These are phyloP conservation scores for Phrynocephalus forsythii DNA, from an alignment of 2,797 vertebrate genomes.

Conservation along the genomic window DNA sequence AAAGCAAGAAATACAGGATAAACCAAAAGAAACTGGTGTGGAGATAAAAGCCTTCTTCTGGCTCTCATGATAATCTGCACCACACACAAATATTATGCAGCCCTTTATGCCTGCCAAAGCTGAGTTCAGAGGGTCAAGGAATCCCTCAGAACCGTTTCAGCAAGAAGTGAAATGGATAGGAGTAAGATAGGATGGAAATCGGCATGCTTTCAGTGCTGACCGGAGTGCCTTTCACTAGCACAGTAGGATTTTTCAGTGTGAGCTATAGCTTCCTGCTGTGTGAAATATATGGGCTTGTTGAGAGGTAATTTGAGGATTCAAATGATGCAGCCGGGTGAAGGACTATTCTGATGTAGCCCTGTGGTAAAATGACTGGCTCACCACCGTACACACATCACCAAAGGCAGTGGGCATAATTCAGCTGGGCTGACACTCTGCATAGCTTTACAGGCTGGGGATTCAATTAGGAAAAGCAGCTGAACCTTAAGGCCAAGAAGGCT, in stretches of 20 bases:
- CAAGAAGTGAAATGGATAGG: background rate
- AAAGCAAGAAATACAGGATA: background rate
- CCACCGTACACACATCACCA: background rate
- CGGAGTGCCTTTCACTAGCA: background rate
- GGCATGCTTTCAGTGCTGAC: background rate
- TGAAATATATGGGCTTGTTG: conserved; percentile 30
- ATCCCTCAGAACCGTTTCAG: background rate
- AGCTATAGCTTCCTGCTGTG: conserved; percentile 9
- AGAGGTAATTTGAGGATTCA: conserved; percentile 43
- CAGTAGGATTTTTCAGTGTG: conserved; percentile 19
- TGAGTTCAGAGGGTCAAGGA: background rate
- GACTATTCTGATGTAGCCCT: conserved; percentile 25
- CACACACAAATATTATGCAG: background rate
- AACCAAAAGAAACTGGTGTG: background rate
- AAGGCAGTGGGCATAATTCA: conserved; percentile 41
- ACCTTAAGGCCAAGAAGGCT: conserved; percentile 60
- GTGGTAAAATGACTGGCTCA: conserved; percentile 1
- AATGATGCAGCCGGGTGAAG: conserved; percentile 37
- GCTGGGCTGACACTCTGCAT: conserved; percentile 26
- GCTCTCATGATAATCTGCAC: background rate
- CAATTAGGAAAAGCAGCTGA: conserved; percentile 61
- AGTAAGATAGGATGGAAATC: background rate
- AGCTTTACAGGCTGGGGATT: conserved; percentile 42
- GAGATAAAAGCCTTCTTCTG: background rate
- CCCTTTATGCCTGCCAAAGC: background rate